These are phyloP conservation scores for Montipora sp. DNA, from an alignment of 64 coral and sea anemone species.

Conservation along the genomic window DNA sequence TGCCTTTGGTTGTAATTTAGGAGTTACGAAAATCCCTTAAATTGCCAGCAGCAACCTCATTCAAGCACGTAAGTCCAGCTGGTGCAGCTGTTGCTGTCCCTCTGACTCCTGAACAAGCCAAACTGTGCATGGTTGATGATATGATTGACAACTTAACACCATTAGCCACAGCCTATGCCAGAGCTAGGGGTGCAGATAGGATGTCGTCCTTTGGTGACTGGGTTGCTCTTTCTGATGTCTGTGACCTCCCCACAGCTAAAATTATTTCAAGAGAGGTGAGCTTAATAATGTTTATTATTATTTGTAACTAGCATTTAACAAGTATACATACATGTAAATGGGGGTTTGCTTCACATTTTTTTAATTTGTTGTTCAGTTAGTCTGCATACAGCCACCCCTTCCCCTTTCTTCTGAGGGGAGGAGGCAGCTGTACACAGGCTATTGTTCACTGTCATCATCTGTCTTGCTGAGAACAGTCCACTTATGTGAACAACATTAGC, in stretches of 20 bases:
- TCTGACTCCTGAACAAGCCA: slow-evolving; percentile 82
- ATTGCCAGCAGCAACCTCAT: slow-evolving; percentile 93
- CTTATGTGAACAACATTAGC: no score
- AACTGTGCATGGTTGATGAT: slow-evolving; percentile 98
- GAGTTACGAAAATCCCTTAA: slow-evolving; percentile 82
- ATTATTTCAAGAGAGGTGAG: slow-evolving; percentile 96
- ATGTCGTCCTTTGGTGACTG: slow-evolving; percentile 99
- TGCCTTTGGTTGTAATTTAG: slow-evolving; percentile 31
- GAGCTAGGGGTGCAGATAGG: slow-evolving; percentile 95
- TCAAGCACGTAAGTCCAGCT: slow-evolving; percentile 98
- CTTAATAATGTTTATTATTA: no score
- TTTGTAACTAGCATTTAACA: no score
- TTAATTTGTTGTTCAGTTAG: no score
- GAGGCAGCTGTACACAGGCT: no score
- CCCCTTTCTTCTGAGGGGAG: no score
- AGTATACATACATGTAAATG: no score
- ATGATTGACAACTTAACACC: slow-evolving; percentile 92
- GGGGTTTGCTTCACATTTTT: no score
- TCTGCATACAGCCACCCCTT: no score
- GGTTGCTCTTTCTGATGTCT: slow-evolving; percentile 94
- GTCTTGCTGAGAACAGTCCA: no score
- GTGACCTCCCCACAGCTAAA: slow-evolving; percentile 93
- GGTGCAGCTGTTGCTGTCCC: slow-evolving; percentile 87
- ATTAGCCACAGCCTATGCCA: slow-evolving; percentile 93
- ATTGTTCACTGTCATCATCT: no score